Evolutionary conservation across 2,113 vertebrate species (phyloP), one percentile per base, ranked within the genome.

Genomic region (Daubentonia madagascariensis): DNA sequence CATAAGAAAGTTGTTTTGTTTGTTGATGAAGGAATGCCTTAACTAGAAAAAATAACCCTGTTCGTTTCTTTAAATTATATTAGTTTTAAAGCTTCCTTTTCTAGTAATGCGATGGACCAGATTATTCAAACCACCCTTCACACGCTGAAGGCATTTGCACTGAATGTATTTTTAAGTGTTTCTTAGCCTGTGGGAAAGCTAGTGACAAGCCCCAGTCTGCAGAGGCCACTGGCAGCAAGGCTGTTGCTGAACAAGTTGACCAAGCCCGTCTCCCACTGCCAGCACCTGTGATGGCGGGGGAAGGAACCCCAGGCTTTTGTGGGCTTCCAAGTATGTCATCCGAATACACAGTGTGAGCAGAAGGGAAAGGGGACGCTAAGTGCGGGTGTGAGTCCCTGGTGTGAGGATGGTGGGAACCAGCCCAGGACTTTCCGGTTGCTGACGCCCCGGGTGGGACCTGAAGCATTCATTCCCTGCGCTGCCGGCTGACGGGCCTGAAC

Each of bases 401-500:
- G n/a, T n/a, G n/a, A 22, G 20, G 57, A 59, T 18, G 20, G 57
- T 59, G 18, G 20, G 22, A 59, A 23, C 17, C 13, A 52, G 52
- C 13, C 17, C 13, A 52, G 13, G 52, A 52, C 52, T 52, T 52
- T 16, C 52, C 17, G 52, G 13, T n/a, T n/a, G n/a, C n/a, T n/a
- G n/a, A n/a, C n/a, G n/a, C n/a, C n/a, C n/a, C n/a, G n/a, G n/a
- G n/a, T n/a, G n/a, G n/a, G n/a, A 52, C 52, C 52, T 16, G 17
- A 32, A 65, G 75, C 30, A n/a, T 28, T 78, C 9, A n/a, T 37
- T 50, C 52, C 37, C 16, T 50, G 13, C 18, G 16, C 28, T 67
- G 32, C 59, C 12, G 12, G 50, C 3, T 22, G 1, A 3, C 1
- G 17, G 6, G 20, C 2, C 43, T 70, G 13, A 16, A 6, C 10